Evolutionary conservation across 2,797 vertebrate genomes (phyloP), one percentile per base, ranked within the genome.

Genomic region (Danio jaintianensis): DNA sequence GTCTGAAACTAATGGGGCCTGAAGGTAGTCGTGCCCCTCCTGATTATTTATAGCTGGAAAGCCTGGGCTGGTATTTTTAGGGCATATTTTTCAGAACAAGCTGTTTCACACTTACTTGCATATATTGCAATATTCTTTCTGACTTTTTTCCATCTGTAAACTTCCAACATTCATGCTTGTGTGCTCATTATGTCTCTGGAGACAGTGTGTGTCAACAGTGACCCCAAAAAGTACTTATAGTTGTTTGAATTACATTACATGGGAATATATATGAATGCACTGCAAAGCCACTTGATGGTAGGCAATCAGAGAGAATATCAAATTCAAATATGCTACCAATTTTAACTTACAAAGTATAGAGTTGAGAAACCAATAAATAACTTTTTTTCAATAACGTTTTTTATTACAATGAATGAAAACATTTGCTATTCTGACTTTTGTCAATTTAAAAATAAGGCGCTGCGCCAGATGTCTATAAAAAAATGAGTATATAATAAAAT

Each of bases 1-100:
- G 48, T 79, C 18, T 79, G 47, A 71, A 71, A 52, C 43, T 56
- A 69, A 79, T 47, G 52, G 47, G 9, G 61, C 67, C 68, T 74
- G 73, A 77, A 78, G 20, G 38, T 70, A 62, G 22, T 43, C 7
- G 1, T 45, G 22, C 63, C 69, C 12, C 38, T 78, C 38, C 74
- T 81, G 69, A 43, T 71, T 82, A 83, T 75, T 81, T 78, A 45
- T 76, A 75, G 75, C 40, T 13, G 58, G 53, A 63, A 68, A 78
- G 63, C 45, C 66, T 76, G 22, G 45, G 50, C 22, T 81, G 69
- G 67, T 84, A 80, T 81, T 75, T 69, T 75, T 86, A 68, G 70
- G 58, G n/a, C 75, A 61, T 40, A 40, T 80, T 78, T 74, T 64
- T 64, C 66, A 75, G 56, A 70, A 70, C 18, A 71, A 43, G 66